phyloP scores from a whole-genome alignment of 2,888 invertebrate genomes.

The Flabesymbios commensalis region DNA sequence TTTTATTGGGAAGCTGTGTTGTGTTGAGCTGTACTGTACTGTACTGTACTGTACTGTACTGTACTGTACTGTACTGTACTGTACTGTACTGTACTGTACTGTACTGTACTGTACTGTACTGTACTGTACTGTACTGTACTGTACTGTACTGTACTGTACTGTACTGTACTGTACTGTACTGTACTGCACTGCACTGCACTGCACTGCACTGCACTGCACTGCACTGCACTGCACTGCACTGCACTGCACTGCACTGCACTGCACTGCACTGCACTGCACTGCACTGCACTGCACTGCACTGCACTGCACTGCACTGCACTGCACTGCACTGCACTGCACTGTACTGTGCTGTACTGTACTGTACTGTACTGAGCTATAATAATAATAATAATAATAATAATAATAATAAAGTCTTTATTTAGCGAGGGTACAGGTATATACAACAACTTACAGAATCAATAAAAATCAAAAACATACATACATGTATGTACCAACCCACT shows the following conservation, averaged over 20 bases:
- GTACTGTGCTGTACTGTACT: neutral
- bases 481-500: no score
- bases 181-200: neutral
- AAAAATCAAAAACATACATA: no score
- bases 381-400: no score
- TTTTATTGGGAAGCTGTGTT: no score
- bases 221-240: no score
- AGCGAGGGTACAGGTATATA: no score
- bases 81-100: constrained; percentile 2
- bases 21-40: constrained; percentile 8
- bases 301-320: no score
- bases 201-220: no score
- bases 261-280: no score
- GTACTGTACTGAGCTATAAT: neutral
- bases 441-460: no score
- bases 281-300: no score
- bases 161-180: constrained; percentile 1
- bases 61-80: constrained; percentile 7
- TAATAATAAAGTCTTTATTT: no score
- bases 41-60: constrained; percentile 10
- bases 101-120: constrained; percentile 11
- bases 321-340: neutral
- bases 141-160: constrained; percentile 2
- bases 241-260: neutral
- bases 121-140: constrained; percentile 5